Conservation (phyloP, 2,888 invertebrate species). For the Eupsilia transversa region DNA sequence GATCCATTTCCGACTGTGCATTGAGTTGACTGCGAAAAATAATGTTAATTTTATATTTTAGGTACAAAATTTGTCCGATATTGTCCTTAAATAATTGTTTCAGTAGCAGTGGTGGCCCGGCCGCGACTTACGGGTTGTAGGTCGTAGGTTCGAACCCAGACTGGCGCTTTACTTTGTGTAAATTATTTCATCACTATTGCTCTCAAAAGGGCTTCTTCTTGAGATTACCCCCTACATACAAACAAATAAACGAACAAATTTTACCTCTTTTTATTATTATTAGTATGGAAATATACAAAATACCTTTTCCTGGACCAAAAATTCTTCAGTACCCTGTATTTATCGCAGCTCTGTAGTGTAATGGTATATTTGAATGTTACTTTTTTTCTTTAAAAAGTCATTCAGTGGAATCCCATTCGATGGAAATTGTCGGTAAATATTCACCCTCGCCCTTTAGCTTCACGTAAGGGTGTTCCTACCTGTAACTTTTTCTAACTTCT, state of each 20-base stretch:
- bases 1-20: not conserved
- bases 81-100: too few relatives aligned
- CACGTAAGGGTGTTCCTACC: conserved; percentile 44
- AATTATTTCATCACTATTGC: too few relatives aligned
- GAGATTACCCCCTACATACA: too few relatives aligned
- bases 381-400: conserved; percentile 48
- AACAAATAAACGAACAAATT: too few relatives aligned
- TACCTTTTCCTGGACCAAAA: not conserved
- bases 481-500: conserved; percentile 48
- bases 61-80: not conserved
- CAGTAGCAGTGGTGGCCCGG: too few relatives aligned
- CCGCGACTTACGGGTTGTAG: too few relatives aligned
- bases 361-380: conserved; percentile 45
- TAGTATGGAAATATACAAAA: too few relatives aligned
- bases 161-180: too few relatives aligned
- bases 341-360: conserved; percentile 29
- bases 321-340: conserved; percentile 18
- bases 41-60: not conserved
- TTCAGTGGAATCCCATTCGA: conserved; percentile 52
- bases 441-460: conserved; percentile 58
- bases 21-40: not conserved
- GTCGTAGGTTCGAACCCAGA: too few relatives aligned
- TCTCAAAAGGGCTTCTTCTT: too few relatives aligned
- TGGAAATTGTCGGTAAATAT: conserved; percentile 61
- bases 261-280: too few relatives aligned